Base-by-base conservation (phyloP, 2,888 invertebrate genomes). In the Polylopha cassiicola region DNA sequence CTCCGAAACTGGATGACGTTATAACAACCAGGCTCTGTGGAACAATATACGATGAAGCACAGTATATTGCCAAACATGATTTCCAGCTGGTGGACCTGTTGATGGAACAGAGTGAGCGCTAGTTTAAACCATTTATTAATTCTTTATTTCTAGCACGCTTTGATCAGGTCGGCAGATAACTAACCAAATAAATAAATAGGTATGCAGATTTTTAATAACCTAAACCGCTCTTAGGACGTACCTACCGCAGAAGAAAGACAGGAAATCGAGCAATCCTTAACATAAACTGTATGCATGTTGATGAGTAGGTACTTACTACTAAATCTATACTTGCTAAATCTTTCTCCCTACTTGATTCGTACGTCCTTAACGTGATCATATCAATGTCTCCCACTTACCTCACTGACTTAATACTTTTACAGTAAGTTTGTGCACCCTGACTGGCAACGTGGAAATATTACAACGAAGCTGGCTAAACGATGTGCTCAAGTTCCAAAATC, bases 371-470 rank as follows among this genome's bases (percentile, higher is more conserved):
- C 9, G 3, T 6, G 9, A 6, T 11, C 11, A 3, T 33, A 36
- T 0, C 21, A 41, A 36, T 43, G 15, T 16, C 10, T 15, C 28
- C 27, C 16, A 23, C n/a, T n/a, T 23, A 23, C 8, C 8, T n/a
- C 6, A 4, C 23, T n/a, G 8, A 16, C 4, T 11, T 7, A 17
- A 28, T 37, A 21, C 33, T 17, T 17, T 61, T 60, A 9, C 61
- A 74, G 73, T 71, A 2, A 17, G 50, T 3, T 37, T 73, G 1
- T 76, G 75, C 49, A 23, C 53, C 4, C 17, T 73, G 7, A 51
- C 57, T 1, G 73, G 73, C 0, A 58, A 73, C 36, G 48, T 50
- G 0, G 51, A 68, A 7, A 71, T 74, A 39, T 28, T 72, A 0
- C 58, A 51, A 3, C 52, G 54, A 0, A 17, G 48, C 0, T 75